Evolutionary conservation across 2,113 vertebrate species (phyloP).

Genomic region (Ceuthmochares aereus): DNA sequence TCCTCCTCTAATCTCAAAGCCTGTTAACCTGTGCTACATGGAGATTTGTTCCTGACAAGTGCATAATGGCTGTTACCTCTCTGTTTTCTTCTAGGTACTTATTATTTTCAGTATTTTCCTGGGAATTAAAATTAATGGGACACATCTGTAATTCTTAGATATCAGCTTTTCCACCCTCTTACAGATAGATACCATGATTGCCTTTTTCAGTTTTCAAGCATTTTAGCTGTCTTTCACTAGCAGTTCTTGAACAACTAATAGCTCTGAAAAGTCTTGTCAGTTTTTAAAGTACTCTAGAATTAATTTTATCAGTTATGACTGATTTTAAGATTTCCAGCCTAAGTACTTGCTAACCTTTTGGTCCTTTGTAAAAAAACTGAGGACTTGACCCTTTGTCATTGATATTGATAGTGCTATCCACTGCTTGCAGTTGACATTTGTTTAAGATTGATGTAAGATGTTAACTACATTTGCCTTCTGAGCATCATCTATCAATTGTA

Average conservation of each 20-base stretch:
- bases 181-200: not conserved
- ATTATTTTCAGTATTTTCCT: not conserved
- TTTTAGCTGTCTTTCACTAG: not conserved
- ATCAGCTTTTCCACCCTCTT: not conserved
- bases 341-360: conserved; percentile 32
- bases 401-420: conserved; percentile 35
- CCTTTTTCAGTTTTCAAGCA: not conserved
- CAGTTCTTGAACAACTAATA: not conserved
- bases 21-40: not conserved
- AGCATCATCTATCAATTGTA: not conserved
- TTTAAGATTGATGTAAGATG: conserved; percentile 29
- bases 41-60: not conserved
- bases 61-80: not conserved
- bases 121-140: not conserved
- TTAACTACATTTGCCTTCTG: conserved; percentile 41
- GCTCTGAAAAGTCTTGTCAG: conserved; percentile 34
- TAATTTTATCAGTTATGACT: not conserved
- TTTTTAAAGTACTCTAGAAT: not conserved
- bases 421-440: conserved; percentile 21
- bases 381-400: conserved; percentile 26
- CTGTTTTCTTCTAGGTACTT: not conserved
- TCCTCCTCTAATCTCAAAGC: not conserved
- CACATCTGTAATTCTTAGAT: not conserved
- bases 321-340: conserved; percentile 8
- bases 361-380: conserved; percentile 3